Percentiles rank a stretch among this genome's conserved stretches.
These are phyloP conservation scores for Chelon labrosus DNA, from an alignment of 2,797 vertebrate species.

Conservation along the genomic window DNA sequence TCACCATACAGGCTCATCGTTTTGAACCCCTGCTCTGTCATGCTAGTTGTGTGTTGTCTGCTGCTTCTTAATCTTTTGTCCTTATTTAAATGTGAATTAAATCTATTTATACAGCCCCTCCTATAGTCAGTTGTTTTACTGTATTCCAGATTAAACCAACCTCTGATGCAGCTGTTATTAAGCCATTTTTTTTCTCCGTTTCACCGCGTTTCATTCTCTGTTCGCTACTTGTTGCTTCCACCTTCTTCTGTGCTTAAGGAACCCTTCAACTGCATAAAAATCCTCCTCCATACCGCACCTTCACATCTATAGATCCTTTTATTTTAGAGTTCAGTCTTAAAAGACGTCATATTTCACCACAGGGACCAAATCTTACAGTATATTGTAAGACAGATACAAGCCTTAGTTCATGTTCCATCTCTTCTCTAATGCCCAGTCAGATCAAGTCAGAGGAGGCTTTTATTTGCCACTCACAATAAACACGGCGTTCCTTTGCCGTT, in stretches of 20 bases:
- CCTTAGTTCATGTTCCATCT: neutral
- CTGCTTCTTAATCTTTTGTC: conserved; percentile 1
- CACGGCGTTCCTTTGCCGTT: neutral
- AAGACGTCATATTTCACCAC: neutral
- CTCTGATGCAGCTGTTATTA: too few relatives aligned
- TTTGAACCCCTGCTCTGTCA: neutral
- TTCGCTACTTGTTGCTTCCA: conserved; percentile 6
- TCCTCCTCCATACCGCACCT: neutral
- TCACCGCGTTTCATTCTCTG: neutral
- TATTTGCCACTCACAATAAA: neutral
- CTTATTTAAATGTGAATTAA: neutral
- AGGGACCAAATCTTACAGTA: neutral
- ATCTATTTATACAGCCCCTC: too few relatives aligned
- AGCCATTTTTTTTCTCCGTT: too few relatives aligned
- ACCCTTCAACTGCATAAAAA: too few relatives aligned
- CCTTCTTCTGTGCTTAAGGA: neutral
- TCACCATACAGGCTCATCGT: conserved; percentile 6
- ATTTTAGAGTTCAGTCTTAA: neutral
- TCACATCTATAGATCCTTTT: neutral
- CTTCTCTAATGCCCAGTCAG: neutral
- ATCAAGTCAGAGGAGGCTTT: neutral
- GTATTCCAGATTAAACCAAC: too few relatives aligned
- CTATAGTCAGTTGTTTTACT: too few relatives aligned
- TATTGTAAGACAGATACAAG: conserved; percentile 3
- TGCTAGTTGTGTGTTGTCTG: neutral